Evolutionary conservation across 2,888 invertebrate species (phyloP).

Genomic region (Creontiades dilutus): DNA sequence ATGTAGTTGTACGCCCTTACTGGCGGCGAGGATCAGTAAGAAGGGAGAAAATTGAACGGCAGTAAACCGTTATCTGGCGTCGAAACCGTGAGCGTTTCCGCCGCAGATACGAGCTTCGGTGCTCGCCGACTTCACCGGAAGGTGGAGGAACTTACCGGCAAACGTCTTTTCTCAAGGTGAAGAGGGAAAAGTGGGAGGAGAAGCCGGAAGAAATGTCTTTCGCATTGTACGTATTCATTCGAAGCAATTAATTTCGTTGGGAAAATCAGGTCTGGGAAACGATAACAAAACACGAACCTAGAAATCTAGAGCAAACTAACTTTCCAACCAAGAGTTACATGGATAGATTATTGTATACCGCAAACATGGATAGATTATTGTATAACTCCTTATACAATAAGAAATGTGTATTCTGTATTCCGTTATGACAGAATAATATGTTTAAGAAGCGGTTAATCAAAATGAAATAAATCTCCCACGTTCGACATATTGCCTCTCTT

Average conservation of each 20-base stretch:
- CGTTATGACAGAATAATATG: too few relatives aligned
- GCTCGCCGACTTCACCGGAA: background rate
- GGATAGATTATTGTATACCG: too few relatives aligned
- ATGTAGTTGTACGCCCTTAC: too few relatives aligned
- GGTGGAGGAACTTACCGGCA: background rate
- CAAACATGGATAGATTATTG: too few relatives aligned
- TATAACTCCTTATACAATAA: too few relatives aligned
- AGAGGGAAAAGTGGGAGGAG: background rate
- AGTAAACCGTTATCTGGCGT: slow-evolving; percentile 14
- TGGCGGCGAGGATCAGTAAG: background rate
- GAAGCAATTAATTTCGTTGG: background rate
- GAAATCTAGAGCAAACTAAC: too few relatives aligned
- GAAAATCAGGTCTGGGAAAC: background rate
- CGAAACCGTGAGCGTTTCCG: slow-evolving; percentile 13
- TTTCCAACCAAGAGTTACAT: too few relatives aligned
- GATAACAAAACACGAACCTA: too few relatives aligned
- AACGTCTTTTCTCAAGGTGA: background rate
- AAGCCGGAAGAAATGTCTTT: background rate
- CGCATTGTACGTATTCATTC: background rate
- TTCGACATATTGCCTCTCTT: too few relatives aligned
- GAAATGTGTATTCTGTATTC: too few relatives aligned
- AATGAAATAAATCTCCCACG: too few relatives aligned
- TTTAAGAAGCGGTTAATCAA: too few relatives aligned
- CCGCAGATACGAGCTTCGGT: background rate
- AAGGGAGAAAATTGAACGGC: slow-evolving; percentile 18